Percentiles rank a stretch among this genome's conserved stretches.
phyloP scores from a whole-genome alignment of 2,888 invertebrate genomes.

The Kryphioiulus occultus region DNA sequence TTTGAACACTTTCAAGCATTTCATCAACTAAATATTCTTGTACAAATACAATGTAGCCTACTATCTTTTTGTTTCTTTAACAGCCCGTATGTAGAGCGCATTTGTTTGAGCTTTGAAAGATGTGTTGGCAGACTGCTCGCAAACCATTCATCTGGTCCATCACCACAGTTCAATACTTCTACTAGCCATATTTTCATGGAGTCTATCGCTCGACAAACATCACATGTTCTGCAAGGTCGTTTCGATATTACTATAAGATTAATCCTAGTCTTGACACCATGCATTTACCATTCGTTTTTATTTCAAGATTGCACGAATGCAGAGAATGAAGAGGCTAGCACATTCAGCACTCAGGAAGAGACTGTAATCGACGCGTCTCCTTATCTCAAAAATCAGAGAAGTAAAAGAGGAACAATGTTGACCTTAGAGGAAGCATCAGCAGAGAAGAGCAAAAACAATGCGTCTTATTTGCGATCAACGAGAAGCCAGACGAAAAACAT shows the following conservation, averaged over 20 bases:
- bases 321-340: neutral
- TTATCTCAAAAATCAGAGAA: neutral
- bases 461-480: neutral
- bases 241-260: too few relatives aligned
- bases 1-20: neutral
- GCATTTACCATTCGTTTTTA: neutral
- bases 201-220: neutral
- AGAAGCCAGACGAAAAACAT: neutral
- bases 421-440: neutral
- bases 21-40: too few relatives aligned
- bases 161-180: neutral
- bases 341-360: neutral
- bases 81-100: constrained; percentile 29
- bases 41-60: too few relatives aligned
- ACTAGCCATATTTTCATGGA: neutral
- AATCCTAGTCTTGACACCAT: neutral
- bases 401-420: neutral
- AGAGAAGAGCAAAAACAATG: neutral
- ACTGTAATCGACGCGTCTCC: neutral
- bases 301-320: neutral
- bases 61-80: neutral
- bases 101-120: constrained; percentile 40
- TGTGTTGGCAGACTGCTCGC: constrained; percentile 29
- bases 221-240: neutral
- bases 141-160: neutral